These are phyloP conservation scores for Dicrurus megarhynchus DNA, from an alignment of 2,113 vertebrate genomes.

Conservation along the genomic window DNA sequence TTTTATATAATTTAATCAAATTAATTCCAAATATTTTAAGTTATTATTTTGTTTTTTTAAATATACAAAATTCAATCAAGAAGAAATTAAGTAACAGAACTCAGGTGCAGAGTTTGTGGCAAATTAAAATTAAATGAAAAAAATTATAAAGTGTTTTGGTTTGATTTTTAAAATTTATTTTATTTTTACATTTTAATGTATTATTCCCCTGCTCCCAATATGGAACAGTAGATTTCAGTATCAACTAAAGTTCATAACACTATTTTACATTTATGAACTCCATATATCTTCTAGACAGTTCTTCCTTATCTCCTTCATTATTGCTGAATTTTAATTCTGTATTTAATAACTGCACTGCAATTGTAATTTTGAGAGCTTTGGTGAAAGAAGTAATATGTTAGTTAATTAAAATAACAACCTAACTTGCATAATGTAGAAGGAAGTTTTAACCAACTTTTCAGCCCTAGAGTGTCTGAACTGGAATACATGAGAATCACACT, in stretches of 20 bases:
- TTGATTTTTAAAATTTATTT: neutral
- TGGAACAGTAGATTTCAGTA: neutral
- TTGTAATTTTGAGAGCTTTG: neutral
- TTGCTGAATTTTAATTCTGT: neutral
- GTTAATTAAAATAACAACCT: neutral
- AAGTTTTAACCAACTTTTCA: neutral
- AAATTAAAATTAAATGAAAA: neutral
- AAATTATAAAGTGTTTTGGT: rapidly evolving
- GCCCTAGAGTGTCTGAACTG: neutral
- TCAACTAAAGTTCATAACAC: neutral
- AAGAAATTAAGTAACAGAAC: neutral
- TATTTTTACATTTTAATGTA: neutral
- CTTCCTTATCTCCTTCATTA: neutral
- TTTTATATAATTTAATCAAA: neutral
- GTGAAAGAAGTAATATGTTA: neutral
- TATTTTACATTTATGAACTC: neutral
- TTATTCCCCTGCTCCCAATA: neutral
- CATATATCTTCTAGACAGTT: neutral
- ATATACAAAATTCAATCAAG: neutral
- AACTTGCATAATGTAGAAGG: neutral
- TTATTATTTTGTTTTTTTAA: neutral
- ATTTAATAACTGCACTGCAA: neutral
- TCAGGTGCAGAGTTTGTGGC: neutral
- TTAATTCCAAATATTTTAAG: neutral
- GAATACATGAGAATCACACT: neutral